Base-by-base conservation (phyloP, 1,140 invertebrate species). In the Calycopis cecrops region DNA sequence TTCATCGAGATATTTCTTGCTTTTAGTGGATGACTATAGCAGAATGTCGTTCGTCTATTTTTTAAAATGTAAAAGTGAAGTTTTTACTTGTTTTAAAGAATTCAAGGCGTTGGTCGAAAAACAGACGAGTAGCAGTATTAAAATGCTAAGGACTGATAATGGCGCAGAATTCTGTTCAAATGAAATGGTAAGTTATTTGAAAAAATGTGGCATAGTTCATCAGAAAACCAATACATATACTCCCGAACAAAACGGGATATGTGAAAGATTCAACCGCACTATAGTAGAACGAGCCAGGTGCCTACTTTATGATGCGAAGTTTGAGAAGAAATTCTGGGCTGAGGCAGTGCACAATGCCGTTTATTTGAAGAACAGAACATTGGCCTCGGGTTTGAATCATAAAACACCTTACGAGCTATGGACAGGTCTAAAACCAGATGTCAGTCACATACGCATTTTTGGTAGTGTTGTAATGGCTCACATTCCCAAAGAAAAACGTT, bases 91-190 rank as follows among this genome's bases (percentile, higher is more conserved):
- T 52, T 71, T 81, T 48, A 73, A 66, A 63, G 52, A 75, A 44
- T 84, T 80, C 47, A 70, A 70, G 14, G 60, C 53, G 16, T 55
- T 73, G 37, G 64, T 67, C 9, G 70, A 28, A 85, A 62, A 80
- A 71, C 71, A 85, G 56, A 70, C 61, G 52, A 68, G 6, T 65
- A 84, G 35, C 35, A 67, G 38, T 35, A 51, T 35, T 58, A 55
- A 37, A 28, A 28, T 28, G 6, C 2, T 28, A 3, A 28, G 21
- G 21, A 28, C 21, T 3, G 21, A 28, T 28, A 28, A 28, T 28
- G 21, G 6, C 6, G 6, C 2, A 6, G 21, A 28, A 2, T 2
- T 28, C 6, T 28, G 21, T 28, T 28, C 21, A 2, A 28, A 28
- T 28, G 21, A 28, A 28, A 28, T 28, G 21, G 21, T 3, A 28